A percentile compares a stretch with the other conserved stretches of the same genome.
Evolutionary conservation across 2,888 invertebrate genomes (phyloP).

Genomic region (Eristalinus aeneus): DNA sequence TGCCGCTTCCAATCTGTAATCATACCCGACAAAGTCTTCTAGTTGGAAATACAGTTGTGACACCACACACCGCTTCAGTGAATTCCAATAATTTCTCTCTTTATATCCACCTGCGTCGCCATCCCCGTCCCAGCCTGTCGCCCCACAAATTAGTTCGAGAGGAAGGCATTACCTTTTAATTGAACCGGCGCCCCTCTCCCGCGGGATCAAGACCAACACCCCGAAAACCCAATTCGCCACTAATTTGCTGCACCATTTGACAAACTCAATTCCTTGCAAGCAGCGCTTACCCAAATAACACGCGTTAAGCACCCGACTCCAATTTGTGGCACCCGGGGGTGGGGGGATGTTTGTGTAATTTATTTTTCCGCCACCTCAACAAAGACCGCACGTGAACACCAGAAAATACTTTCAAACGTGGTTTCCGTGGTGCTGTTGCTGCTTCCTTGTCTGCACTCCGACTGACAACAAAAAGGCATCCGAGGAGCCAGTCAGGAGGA

Average conservation of each 20-base stretch:
- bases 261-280: conserved; percentile 18
- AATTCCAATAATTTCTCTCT: neutral
- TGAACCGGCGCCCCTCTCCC: neutral
- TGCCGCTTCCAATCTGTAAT: neutral
- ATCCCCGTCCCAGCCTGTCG: neutral
- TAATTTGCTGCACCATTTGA: conserved; percentile 42
- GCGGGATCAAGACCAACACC: neutral
- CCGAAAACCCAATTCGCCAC: conserved; percentile 3
- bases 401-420: neutral
- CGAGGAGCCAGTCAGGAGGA: neutral
- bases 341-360: conserved; percentile 42
- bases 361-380: conserved; percentile 8
- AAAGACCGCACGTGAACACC: neutral
- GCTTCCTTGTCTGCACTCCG: neutral
- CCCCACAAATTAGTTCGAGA: neutral
- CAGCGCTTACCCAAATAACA: neutral
- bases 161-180: neutral
- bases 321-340: conserved; percentile 14
- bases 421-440: neutral
- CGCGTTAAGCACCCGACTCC: conserved; percentile 11
- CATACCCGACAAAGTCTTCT: neutral
- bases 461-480: neutral
- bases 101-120: neutral
- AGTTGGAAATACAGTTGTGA: neutral
- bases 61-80: no score